Base-by-base conservation (phyloP, 2,888 invertebrate species). In the Hirudinaria manillensis region DNA sequence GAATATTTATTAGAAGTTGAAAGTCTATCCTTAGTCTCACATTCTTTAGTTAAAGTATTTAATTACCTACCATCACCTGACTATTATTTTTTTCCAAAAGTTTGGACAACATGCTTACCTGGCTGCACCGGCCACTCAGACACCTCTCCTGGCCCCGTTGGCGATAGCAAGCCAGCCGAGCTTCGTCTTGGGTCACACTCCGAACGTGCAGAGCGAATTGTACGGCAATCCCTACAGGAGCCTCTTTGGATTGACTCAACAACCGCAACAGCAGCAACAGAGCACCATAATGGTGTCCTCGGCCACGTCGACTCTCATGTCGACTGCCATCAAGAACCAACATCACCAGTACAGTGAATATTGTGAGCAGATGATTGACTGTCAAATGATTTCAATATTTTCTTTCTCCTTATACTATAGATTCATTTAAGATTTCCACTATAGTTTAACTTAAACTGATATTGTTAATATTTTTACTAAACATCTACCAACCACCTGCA, bases 261-360 rank as follows among this genome's bases (percentile, higher is more conserved):
- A 45, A 45, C 75, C 21, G 32, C 77, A 71, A 45, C 75, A 75
- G 68, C 71, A 70, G 51, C 77, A 77, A 70, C 77, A 56, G 53
- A 93, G 91, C 83, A 93, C 93, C 27, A 92, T 94, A 80, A 89
- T 94, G 81, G 85, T 86, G 73, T 93, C 93, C 80, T 92, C 93
- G 56, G 91, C 93, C 78, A 92, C 92, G 78, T 91, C 93, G 77
- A 93, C 93, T 85, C 88, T 93, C 80, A 93, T 93, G 93, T 92
- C 93, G 6, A 91, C 92, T 55, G 91, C 91, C 77, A 92, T 93
- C 73, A 93, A 93, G 82, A 53, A 76, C 3, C 73, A 65, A 36
- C 72, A 76, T 45, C 78, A 74, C 55, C 78, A 78, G 68, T 79
- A 65, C 75, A 68, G 78, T 77, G 67, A 77, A 77, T 78, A 55